phyloP scores from a whole-genome alignment of 1,140 invertebrate genomes.

The Ladona fulva region DNA sequence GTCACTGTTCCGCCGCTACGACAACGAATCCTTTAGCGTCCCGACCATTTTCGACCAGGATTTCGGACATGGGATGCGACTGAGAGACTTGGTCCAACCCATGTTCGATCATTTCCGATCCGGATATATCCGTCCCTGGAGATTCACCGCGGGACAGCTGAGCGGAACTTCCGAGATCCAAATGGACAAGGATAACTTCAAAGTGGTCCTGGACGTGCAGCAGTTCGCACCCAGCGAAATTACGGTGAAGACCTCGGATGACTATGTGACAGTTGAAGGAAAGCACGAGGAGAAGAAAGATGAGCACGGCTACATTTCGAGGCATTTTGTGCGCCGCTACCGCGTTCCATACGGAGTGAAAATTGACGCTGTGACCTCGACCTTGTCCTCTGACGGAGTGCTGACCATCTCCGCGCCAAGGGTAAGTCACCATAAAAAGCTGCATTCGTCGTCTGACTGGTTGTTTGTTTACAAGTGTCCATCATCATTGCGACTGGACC shows the following conservation, averaged over 20 bases:
- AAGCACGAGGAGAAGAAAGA: conserved; percentile 62
- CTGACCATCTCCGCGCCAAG: conserved; percentile 49
- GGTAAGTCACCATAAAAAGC: not conserved
- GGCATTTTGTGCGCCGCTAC: conserved; percentile 58
- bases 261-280: conserved; percentile 54
- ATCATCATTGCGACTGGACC: too few relatives aligned
- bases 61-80: conserved; percentile 59
- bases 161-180: conserved; percentile 59
- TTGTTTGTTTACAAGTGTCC: not conserved
- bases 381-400: conserved; percentile 63
- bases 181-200: conserved; percentile 55
- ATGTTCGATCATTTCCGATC: conserved; percentile 27
- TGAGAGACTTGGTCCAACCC: conserved; percentile 54
- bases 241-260: conserved; percentile 48
- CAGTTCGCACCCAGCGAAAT: conserved; percentile 69
- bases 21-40: conserved; percentile 40
- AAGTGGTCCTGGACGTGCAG: conserved; percentile 51
- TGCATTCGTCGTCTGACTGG: not conserved
- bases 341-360: conserved; percentile 56
- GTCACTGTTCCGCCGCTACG: not conserved
- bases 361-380: conserved; percentile 51
- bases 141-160: conserved; percentile 53
- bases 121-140: conserved; percentile 61
- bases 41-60: conserved; percentile 69
- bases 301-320: conserved; percentile 51